Evolutionary conservation across 2,888 invertebrate species (phyloP).

Genomic region (Papilio demoleus): DNA sequence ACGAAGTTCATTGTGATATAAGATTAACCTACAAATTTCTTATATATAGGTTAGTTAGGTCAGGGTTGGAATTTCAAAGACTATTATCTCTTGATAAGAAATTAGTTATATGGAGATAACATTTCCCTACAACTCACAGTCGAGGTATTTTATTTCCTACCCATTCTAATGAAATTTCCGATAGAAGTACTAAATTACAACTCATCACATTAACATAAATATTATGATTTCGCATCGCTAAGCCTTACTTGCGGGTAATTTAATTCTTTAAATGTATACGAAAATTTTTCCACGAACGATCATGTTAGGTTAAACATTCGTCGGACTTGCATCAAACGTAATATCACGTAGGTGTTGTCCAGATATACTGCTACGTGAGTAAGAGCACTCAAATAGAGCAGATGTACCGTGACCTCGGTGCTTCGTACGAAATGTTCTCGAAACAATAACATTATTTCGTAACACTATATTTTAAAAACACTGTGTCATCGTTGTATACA

Average conservation of each 20-base stretch:
- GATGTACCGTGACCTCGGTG: constrained; percentile 25
- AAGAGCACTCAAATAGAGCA: constrained; percentile 31
- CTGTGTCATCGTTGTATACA: constrained; percentile 13
- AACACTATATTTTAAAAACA: constrained; percentile 21
- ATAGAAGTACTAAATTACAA: no score
- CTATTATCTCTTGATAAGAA: neutral
- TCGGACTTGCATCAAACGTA: neutral
- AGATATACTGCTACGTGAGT: constrained; percentile 17
- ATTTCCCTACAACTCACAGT: neutral
- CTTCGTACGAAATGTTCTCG: constrained; percentile 27
- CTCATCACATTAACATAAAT: no score
- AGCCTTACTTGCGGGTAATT: no score
- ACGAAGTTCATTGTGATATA: neutral
- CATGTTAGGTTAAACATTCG: neutral
- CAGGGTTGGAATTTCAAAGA: neutral
- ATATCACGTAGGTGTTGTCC: constrained; percentile 16
- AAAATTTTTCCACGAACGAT: constrained; percentile 12
- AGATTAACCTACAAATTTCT: neutral
- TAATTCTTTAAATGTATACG: neutral
- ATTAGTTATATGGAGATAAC: neutral
- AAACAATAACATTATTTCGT: constrained; percentile 32
- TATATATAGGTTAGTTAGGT: neutral
- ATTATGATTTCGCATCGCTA: no score
- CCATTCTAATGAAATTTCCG: no score
- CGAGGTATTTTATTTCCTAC: no score